These are phyloP conservation scores for Lepus townsendii DNA, from an alignment of 2,797 vertebrate genomes.

Conservation along the genomic window DNA sequence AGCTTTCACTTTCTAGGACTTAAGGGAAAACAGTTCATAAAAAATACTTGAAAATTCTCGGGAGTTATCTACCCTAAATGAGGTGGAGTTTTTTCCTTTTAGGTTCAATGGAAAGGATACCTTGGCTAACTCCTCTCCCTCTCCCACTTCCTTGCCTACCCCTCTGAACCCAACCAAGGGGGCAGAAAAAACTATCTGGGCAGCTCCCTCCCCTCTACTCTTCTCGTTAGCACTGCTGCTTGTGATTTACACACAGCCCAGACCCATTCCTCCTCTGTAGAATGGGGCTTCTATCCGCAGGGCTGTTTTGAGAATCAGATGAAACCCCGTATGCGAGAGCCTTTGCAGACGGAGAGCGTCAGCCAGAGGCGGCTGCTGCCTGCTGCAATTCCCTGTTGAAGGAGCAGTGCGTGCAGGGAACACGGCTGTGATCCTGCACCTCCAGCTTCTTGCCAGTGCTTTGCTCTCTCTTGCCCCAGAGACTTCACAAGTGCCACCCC, in stretches of 20 bases:
- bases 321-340: neutral
- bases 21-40: neutral
- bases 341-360: neutral
- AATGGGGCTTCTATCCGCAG: neutral
- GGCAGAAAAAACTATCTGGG: neutral
- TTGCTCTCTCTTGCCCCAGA: neutral
- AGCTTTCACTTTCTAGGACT: neutral
- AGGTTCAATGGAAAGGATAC: neutral
- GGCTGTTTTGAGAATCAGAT: neutral
- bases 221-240: neutral
- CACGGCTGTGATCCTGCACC: rapidly evolving
- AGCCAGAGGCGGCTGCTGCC: neutral
- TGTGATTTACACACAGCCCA: neutral
- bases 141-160: neutral
- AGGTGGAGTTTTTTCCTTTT: neutral
- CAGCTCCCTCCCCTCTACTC: neutral
- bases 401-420: neutral
- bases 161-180: neutral
- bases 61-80: neutral
- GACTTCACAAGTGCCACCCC: neutral
- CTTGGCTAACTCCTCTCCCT: too few species aligned
- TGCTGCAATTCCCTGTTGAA: neutral
- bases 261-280: neutral
- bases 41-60: neutral
- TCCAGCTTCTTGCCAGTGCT: neutral